phyloP scores from a whole-genome alignment of 35 echinoderm and acorn worm genomes.

The Apostichopus parvimensis region DNA sequence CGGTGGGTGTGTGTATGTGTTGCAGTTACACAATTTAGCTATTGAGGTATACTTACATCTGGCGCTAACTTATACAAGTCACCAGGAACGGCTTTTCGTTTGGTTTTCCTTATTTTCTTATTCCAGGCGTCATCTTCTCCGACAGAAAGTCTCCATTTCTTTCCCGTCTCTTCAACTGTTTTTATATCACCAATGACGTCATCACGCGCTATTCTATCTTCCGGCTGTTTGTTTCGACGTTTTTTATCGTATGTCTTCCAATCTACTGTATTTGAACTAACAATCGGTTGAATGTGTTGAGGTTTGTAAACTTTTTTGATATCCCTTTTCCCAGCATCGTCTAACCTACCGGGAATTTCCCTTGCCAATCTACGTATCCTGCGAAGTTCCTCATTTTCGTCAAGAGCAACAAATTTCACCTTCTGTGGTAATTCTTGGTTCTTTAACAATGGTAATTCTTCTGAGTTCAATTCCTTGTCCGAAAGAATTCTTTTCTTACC shows the following conservation, averaged over 20 bases:
- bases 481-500: neutral
- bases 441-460: neutral
- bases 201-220: neutral
- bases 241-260: neutral
- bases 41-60: neutral
- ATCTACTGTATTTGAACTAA: neutral
- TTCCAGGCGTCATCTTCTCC: neutral
- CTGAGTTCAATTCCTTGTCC: neutral
- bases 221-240: neutral
- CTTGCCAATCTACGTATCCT: neutral
- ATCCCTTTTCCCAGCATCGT: neutral
- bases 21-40: no score
- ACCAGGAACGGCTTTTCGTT: neutral
- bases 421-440: neutral
- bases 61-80: slow-evolving; percentile 16
- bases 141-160: neutral
- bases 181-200: neutral
- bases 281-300: neutral
- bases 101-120: neutral
- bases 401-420: slow-evolving; percentile 10
- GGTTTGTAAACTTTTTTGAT: slow-evolving; percentile 15
- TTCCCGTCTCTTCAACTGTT: neutral
- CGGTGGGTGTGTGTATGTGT: no score
- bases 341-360: slow-evolving; percentile 23
- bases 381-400: neutral